Base-by-base conservation (phyloP, 2,888 invertebrate species). In the Diplolepis rosae region DNA sequence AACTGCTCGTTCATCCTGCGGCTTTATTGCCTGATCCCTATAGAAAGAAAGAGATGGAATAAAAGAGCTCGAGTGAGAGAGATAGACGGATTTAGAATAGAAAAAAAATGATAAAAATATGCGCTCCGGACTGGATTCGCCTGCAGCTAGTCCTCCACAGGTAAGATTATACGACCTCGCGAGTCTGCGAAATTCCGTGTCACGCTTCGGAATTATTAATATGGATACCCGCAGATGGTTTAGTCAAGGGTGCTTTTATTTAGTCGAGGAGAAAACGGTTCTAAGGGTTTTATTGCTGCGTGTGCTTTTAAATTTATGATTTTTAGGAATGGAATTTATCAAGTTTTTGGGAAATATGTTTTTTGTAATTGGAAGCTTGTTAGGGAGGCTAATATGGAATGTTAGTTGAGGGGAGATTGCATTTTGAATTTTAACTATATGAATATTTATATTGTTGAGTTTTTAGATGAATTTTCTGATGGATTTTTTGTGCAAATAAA, bases 1-100 rank as follows among this genome's bases (percentile, higher is more conserved):
- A 87, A 82, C 87, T 84, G 75, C 75, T 77, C 73, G 72, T 48
- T 67, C 74, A 65, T 66, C 65, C 69, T 48, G 22, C 6, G 11
- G 18, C 48, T 48, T 73, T 78, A 78, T 79, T 73, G 76, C 76
- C 65, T 54, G 61, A 66, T 22, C 66, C 50, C 61, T 22, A n/a
- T 69, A 13, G 69, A 30, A 56, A 51, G 42, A 42, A 30, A 27
- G 50, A 66, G 51, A 66, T 13, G 15, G 15, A 22, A 67, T 6
- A 11, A 51, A 15, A n/a, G 11, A 30, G 13, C 15, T n/a, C n/a
- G 27, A 28, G 24, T 30, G 30, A 15, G 4, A 54, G 30, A 35
- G 18, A 32, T 13, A 22, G 50, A 39, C 11, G 66, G n/a, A 5
- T 28, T 30, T 30, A n/a, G 35, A 35, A 35, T 35, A 35, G 35